Conservation (phyloP, 2,888 invertebrate genomes). For the Linnaemya tessellans region DNA sequence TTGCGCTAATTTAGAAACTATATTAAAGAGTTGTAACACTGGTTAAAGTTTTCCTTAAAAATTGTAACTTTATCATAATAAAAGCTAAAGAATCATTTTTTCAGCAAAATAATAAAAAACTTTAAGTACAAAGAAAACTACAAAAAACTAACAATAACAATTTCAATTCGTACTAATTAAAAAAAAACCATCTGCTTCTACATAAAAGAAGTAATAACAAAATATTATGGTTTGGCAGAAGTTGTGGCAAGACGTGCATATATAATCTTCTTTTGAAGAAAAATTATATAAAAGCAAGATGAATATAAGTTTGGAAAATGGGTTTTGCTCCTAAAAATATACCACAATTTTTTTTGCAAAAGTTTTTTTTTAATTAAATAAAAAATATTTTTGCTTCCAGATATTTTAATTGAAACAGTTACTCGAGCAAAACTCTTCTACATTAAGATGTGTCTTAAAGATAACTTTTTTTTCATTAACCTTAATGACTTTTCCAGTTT, state of each 20-base stretch:
- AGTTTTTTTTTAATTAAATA: no score
- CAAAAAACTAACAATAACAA: neutral
- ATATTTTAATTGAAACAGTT: no score
- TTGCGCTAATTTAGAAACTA: neutral
- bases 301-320: neutral
- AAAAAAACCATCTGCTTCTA: constrained; percentile 13
- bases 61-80: neutral
- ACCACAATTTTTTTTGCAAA: no score
- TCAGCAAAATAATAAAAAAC: constrained; percentile 6
- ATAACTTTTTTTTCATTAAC: no score
- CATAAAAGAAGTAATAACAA: constrained; percentile 12
- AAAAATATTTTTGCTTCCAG: no score
- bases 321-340: no score
- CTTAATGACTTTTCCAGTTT: no score
- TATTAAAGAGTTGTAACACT: no score
- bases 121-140: constrained; percentile 4
- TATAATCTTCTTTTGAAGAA: neutral
- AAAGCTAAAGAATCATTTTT: neutral
- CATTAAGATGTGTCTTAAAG: no score
- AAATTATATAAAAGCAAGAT: neutral
- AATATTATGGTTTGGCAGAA: neutral
- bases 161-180: constrained; percentile 33
- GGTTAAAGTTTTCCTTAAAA: neutral
- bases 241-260: neutral
- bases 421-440: no score